These are phyloP conservation scores for Hemitrygon akajei DNA, from an alignment of 2,797 vertebrate species.

Conservation along the genomic window DNA sequence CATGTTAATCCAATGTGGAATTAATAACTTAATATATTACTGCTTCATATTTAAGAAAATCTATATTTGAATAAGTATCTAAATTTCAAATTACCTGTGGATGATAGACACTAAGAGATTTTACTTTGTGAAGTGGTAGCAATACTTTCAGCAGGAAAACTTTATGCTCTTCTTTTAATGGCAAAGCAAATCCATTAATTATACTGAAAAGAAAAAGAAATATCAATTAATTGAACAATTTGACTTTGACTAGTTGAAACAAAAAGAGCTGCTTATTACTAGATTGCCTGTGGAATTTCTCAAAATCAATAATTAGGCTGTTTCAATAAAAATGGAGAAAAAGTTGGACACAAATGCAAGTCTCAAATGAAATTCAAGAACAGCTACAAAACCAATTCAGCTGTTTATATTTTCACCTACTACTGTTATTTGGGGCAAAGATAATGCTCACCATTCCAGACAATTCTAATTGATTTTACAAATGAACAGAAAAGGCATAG, in stretches of 20 bases:
- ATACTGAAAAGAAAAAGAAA: slow-evolving; percentile 62
- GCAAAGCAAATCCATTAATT: slow-evolving; percentile 99
- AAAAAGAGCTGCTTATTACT: background rate
- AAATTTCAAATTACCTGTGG: slow-evolving; percentile 70
- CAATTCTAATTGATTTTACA: background rate
- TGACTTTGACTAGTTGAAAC: background rate
- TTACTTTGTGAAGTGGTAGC: slow-evolving; percentile 96
- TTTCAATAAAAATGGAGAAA: background rate
- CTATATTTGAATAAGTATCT: background rate
- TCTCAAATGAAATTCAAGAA: background rate
- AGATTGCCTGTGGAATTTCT: background rate
- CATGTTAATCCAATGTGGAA: background rate
- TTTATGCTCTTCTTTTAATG: slow-evolving; percentile 99
- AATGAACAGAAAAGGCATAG: background rate
- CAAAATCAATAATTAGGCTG: background rate
- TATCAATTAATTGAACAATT: background rate
- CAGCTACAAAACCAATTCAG: background rate
- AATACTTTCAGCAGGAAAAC: slow-evolving; percentile 96
- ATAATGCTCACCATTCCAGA: background rate
- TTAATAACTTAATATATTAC: background rate
- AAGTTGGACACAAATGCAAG: background rate
- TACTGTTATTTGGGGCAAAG: background rate
- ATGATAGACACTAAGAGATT: slow-evolving; percentile 97
- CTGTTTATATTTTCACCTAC: background rate
- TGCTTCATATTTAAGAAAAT: background rate